These are phyloP conservation scores for Microcaecilia unicolor DNA, from an alignment of 2,797 vertebrate genomes.

Conservation along the genomic window DNA sequence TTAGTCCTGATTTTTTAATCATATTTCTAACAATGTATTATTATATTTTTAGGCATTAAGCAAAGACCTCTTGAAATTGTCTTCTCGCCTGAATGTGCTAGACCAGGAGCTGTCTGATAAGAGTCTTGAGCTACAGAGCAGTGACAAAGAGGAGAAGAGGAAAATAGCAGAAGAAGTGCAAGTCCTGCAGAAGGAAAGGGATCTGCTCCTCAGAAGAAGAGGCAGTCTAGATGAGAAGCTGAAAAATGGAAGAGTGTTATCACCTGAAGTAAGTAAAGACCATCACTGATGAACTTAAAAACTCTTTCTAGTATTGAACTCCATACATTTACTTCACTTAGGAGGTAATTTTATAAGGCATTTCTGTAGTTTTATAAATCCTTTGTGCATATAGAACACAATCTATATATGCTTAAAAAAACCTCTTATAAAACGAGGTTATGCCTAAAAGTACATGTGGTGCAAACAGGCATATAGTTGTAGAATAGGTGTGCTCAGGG, in stretches of 20 bases:
- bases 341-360: no score
- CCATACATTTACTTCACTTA: no score
- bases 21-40: background rate
- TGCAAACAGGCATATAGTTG: no score
- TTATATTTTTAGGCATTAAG: conserved; percentile 58
- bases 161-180: conserved; percentile 54
- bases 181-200: conserved; percentile 56
- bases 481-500: no score
- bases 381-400: no score
- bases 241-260: conserved; percentile 59
- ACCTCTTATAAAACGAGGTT: no score
- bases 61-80: conserved; percentile 66
- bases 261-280: conserved; percentile 71
- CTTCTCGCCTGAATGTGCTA: conserved; percentile 57
- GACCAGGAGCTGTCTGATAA: conserved; percentile 65
- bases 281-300: no score
- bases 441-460: no score
- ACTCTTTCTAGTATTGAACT: no score
- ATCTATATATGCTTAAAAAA: no score
- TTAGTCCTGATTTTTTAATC: no score
- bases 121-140: conserved; percentile 32
- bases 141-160: conserved; percentile 38
- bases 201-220: conserved; percentile 56
- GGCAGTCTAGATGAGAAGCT: conserved; percentile 64
- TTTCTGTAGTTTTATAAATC: no score